Evolutionary conservation across 2,888 invertebrate genomes (phyloP).

Genomic region (Dryobota labecula): DNA sequence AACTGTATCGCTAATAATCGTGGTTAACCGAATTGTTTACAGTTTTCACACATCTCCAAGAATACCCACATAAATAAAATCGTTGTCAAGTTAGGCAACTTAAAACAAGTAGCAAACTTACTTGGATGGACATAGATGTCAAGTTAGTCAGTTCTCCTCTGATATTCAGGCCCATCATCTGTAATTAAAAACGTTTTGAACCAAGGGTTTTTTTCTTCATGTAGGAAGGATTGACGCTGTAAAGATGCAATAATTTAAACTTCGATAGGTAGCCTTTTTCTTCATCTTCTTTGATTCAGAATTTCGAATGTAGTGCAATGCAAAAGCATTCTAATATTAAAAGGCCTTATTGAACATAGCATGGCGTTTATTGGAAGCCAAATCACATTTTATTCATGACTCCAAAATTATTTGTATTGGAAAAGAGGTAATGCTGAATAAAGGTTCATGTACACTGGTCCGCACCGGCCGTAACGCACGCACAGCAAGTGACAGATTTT

Average conservation of each 20-base stretch:
- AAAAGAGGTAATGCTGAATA: not conserved
- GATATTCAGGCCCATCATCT: slow-evolving; percentile 95
- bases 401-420: not conserved
- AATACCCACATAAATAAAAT: not conserved
- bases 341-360: not conserved
- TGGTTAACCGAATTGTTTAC: not conserved
- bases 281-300: not conserved
- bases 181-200: slow-evolving; percentile 53
- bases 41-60: not conserved
- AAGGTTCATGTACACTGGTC: not conserved
- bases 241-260: not conserved
- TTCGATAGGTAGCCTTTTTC: not conserved
- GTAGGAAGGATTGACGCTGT: not conserved
- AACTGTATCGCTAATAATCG: not conserved
- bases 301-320: not conserved
- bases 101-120: slow-evolving; percentile 59
- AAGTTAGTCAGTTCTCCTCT: slow-evolving; percentile 94
- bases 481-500: not conserved
- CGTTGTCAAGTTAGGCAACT: not conserved
- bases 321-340: not conserved
- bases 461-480: not conserved
- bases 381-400: not conserved
- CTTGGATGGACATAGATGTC: slow-evolving; percentile 78
- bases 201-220: not conserved
- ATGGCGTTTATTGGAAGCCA: not conserved